Evolutionary conservation across 2,888 invertebrate species (phyloP), one percentile per base, ranked within the genome.

Genomic region (Sinhomidia bicolor): DNA sequence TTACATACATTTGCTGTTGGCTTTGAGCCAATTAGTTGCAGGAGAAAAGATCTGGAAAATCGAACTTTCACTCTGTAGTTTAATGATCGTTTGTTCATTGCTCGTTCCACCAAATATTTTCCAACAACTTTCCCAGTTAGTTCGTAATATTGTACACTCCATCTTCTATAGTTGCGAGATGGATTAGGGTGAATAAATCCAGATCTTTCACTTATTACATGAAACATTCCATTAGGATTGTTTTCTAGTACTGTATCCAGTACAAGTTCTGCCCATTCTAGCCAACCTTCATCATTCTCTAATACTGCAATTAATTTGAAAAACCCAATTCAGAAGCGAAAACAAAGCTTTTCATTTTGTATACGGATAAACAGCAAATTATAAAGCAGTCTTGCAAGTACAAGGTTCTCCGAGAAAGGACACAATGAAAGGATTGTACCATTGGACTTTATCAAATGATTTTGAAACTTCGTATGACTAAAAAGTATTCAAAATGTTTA

Each of bases 101-200:
- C 97, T 85, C 97, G 97, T 94, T 99, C 98, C 93, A 98, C 98
- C 92, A 99, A 94, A 94, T 98, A 98, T 94, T 99, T 99, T 89
- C 98, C 99, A 47, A 98, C 97, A 92, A 99, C 95, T 94, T 97
- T 97, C 81, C 99, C 98, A 36, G 98, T 98, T 93, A 97, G 97
- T 94, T 98, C 98, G 93, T 96, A 98, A 94, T 98, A 96, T 92
- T 98, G 97, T 88, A 98, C 93, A 94, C 97, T 97, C 90, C 90
- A 92, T 26, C 88, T 76, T 32, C 47, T 65, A 6, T 71, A 17
- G 9, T 97, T 94, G 92, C 95, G 76, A 29, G 60, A 65, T 0
- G 96, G 96, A 94, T 97, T 98, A 3, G 98, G 98, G 94, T 98
- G 98, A 32, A 98, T 98, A 90, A 98, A 94, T 91, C 96, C 96